Conservation (phyloP, 2,888 invertebrate genomes). For the Andrena fulva region DNA sequence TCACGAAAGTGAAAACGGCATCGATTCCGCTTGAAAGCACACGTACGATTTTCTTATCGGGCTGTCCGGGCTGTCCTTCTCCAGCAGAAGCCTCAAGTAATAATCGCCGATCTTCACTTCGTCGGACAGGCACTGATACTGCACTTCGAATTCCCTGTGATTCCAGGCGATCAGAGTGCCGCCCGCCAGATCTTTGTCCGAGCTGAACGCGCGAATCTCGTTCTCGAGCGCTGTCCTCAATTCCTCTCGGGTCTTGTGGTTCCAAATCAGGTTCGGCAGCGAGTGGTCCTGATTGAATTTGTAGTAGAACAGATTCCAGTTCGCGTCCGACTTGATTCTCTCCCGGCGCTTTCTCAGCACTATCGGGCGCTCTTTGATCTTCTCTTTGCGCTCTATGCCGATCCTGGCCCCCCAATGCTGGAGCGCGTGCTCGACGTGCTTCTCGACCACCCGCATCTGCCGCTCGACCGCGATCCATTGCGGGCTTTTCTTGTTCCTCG, state of each 20-base stretch:
- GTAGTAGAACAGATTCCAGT: constrained; percentile 98
- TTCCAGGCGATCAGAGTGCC: constrained; percentile 96
- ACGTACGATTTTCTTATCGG: constrained; percentile 96
- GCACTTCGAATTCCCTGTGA: constrained; percentile 97
- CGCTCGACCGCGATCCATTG: constrained; percentile 91
- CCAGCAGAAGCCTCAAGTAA: constrained; percentile 96
- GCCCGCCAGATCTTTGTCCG: constrained; percentile 95
- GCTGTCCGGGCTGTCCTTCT: constrained; percentile 94
- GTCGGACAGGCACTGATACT: constrained; percentile 96
- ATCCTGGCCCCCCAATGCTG: constrained; percentile 90
- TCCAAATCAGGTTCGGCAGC: constrained; percentile 99
- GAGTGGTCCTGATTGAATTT: constrained; percentile 97
- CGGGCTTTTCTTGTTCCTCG: constrained; percentile 88
- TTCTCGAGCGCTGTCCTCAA: constrained; percentile 95
- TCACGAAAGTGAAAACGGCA: background rate
- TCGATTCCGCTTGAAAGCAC: background rate
- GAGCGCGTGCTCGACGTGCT: constrained; percentile 91
- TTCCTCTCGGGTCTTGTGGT: constrained; percentile 99
- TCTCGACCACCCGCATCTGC: constrained; percentile 92
- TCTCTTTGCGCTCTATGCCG: constrained; percentile 87
- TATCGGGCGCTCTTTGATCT: constrained; percentile 92
- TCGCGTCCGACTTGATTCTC: constrained; percentile 93
- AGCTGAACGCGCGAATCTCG: constrained; percentile 95
- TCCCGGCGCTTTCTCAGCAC: constrained; percentile 96
- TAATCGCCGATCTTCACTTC: constrained; percentile 99